Conservation (phyloP, 2,888 invertebrate species). For the Rhamnusium bicolor region DNA sequence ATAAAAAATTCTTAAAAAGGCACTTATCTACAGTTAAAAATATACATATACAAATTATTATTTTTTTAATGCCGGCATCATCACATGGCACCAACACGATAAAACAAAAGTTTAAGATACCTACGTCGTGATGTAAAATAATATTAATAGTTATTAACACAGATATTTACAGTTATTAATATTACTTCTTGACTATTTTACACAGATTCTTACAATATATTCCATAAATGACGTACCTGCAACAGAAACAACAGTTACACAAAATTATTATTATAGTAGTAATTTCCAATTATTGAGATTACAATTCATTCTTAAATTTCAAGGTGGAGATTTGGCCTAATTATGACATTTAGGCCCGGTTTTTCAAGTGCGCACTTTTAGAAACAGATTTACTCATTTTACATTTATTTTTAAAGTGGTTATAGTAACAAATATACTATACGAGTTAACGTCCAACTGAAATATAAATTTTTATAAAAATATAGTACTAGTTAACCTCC, state of each 20-base stretch:
- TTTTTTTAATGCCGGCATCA: conserved; percentile 63
- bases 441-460: too few species aligned
- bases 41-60: conserved; percentile 59
- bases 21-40: conserved; percentile 63
- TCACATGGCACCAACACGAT: conserved; percentile 65
- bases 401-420: too few species aligned
- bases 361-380: too few species aligned
- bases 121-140: conserved; percentile 55
- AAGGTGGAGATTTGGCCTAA: too few species aligned
- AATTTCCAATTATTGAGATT: not conserved
- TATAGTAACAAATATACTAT: too few species aligned
- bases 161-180: conserved; percentile 42
- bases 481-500: too few species aligned
- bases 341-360: too few species aligned
- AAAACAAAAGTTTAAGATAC: conserved; percentile 51
- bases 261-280: not conserved
- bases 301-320: too few species aligned
- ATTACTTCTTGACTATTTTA: conserved; percentile 37
- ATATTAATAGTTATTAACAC: conserved; percentile 40
- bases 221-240: conserved; percentile 8
- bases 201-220: conserved; percentile 22
- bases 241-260: not conserved
- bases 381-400: too few species aligned
- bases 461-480: too few species aligned
- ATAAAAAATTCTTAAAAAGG: conserved; percentile 62